These are phyloP conservation scores for Plotosus lineatus DNA, from an alignment of 2,113 vertebrate genomes.

Conservation along the genomic window DNA sequence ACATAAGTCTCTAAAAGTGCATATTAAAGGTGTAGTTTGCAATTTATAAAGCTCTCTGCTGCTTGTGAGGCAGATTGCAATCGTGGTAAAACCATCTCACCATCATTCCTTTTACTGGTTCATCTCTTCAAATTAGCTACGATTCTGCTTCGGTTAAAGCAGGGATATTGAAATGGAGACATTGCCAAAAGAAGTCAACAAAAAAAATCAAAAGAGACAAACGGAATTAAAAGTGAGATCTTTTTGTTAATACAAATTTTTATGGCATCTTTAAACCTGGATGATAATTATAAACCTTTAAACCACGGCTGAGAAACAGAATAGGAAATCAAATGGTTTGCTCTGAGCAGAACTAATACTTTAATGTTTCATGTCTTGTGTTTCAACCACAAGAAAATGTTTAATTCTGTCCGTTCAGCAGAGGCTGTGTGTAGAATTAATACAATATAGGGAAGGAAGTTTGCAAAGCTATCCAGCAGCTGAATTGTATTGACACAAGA, in stretches of 20 bases:
- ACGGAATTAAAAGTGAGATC: not conserved
- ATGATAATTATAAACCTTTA: not conserved
- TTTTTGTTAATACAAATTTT: not conserved
- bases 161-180: no score
- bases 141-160: not conserved
- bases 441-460: not conserved
- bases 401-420: not conserved
- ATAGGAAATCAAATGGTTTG: not conserved
- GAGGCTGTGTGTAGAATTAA: not conserved
- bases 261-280: not conserved
- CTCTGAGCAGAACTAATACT: not conserved
- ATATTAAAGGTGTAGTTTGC: not conserved
- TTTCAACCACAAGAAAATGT: slow-evolving; percentile 15
- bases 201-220: not conserved
- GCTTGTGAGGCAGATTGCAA: not conserved
- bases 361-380: slow-evolving; percentile 1
- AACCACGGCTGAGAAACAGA: not conserved
- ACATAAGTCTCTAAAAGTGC: not conserved
- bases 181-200: not conserved
- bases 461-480: not conserved
- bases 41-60: not conserved
- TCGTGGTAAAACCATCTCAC: no score
- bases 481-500: slow-evolving; percentile 20
- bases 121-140: not conserved
- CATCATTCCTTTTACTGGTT: not conserved